Base-by-base conservation (phyloP, 2,113 vertebrate species). In the Pimephales promelas region DNA sequence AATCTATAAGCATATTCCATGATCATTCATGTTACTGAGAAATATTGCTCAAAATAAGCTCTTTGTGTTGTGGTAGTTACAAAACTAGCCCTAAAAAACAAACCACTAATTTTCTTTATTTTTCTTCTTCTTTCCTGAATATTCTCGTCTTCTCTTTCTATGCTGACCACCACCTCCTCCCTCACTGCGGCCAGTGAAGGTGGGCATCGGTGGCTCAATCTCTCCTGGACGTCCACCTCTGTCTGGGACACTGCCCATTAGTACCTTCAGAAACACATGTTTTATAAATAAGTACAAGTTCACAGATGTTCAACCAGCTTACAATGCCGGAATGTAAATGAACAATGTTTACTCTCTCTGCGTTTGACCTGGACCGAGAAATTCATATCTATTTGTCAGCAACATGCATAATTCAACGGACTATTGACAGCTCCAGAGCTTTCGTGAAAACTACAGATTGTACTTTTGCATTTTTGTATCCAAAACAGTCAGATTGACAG, bases 191-290 rank as follows among this genome's bases (percentile, higher is more conserved):
- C 86, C 90, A 78, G 87, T 89, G 94, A 96, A 98, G 0, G 0
- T 7, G 9, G 96, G 96, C 96, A 97, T 97, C 0, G 96, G 96
- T 0, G 94, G 89, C 84, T 97, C 97, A 0, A 98, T 93, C 88
- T 97, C 96, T 40, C 92, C 90, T 0, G 96, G 96, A 7, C 96
- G 92, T 3, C 97, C 96, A 26, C 96, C 96, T 82, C 96, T 93
- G 90, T 97, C 96, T 1, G 97, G 96, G 14, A 98, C 95, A 0
- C 84, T 85, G 36, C 96, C 96, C 96, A 97, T 97, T 52, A 95
- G 79, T 22, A 91, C 91, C 96, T 97, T 88, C 13, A 22, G 10
- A 84, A 52, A 90, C 8, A 73, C 24, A 24, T 28, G 16, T 57
- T 47, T n/a, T 0, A 24, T 8, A 16, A 72, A 47, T 40, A 28